Evolutionary conservation across 2,113 vertebrate genomes (phyloP).

Genomic region (Pelmatolapia mariae): DNA sequence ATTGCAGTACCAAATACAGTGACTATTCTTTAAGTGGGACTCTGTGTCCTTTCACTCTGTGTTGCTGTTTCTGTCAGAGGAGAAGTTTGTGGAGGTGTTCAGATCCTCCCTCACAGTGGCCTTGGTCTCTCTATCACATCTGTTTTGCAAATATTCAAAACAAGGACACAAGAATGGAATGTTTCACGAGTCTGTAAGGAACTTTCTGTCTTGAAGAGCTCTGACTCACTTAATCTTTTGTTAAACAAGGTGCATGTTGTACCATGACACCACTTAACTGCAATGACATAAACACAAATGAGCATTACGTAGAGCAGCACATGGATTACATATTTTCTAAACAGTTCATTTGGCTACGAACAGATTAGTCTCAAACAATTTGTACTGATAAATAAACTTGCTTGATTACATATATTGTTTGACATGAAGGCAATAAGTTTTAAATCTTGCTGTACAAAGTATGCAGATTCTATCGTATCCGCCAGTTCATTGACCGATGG

Average conservation of each 20-base stretch:
- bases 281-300: not conserved
- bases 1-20: not conserved
- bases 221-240: not conserved
- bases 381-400: not conserved
- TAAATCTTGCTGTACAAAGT: not conserved
- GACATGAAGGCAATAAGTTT: not conserved
- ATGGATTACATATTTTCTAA: not conserved
- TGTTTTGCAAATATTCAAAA: not conserved
- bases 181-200: not conserved
- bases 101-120: constrained; percentile 18
- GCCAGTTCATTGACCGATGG: not conserved
- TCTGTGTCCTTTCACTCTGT: constrained; percentile 12
- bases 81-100: constrained; percentile 20
- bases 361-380: not conserved
- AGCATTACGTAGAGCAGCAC: not conserved
- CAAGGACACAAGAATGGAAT: not conserved
- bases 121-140: constrained; percentile 13
- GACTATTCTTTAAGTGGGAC: not conserved
- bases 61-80: not conserved
- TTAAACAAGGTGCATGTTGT: not conserved
- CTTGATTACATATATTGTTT: not conserved
- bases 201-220: not conserved
- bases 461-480: not conserved
- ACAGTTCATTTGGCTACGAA: not conserved
- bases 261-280: not conserved